Base-by-base conservation (phyloP, 2,113 vertebrate species). In the Trematocara nigrifrons region DNA sequence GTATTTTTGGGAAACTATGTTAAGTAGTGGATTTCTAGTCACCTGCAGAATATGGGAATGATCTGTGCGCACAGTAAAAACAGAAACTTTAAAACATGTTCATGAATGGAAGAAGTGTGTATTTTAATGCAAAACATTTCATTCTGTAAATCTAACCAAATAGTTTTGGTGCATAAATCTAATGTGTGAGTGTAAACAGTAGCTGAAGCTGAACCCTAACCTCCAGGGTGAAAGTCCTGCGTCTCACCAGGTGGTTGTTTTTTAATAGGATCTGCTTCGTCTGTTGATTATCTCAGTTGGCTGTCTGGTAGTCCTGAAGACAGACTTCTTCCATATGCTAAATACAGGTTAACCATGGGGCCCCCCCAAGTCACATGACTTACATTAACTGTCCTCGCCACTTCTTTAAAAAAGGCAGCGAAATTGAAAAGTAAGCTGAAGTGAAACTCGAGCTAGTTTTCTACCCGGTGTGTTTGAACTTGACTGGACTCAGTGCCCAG, bases 331-430 rank as follows among this genome's bases (percentile, higher is more conserved):
- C 42, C 10, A 51, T 31, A 31, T 76, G 26, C 45, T 18, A 76
- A 51, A 76, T 49, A 7, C 26, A n/a, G 71, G 45, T 49, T 49
- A 76, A 35, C 61, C 33, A 35, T n/a, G 26, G 26, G 10, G 6
- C 29, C 12, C 3, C 26, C 0, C 3, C 0, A 4, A 33, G 83
- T 83, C 95, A 96, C 78, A 35, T 96, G 96, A 96, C 92, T 96
- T 96, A 66, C 64, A 18, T 89, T 91, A 95, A 95, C 22, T 49
- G 74, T 6, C 45, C 10, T 84, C 52, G 2, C 61, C 26, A 45
- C 79, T 94, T 89, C 89, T 85, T 82, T 51, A 78, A 89, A 93
- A 90, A 47, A 52, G 22, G 86, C 85, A 89, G 31, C 7, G 83
- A 74, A 87, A 71, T 53, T 82, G 66, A 88, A 71, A 91, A 66